Percentiles rank a stretch among this genome's conserved stretches.
These are phyloP conservation scores for Dryas iulia DNA, from an alignment of 1,140 invertebrate genomes.

Conservation along the genomic window DNA sequence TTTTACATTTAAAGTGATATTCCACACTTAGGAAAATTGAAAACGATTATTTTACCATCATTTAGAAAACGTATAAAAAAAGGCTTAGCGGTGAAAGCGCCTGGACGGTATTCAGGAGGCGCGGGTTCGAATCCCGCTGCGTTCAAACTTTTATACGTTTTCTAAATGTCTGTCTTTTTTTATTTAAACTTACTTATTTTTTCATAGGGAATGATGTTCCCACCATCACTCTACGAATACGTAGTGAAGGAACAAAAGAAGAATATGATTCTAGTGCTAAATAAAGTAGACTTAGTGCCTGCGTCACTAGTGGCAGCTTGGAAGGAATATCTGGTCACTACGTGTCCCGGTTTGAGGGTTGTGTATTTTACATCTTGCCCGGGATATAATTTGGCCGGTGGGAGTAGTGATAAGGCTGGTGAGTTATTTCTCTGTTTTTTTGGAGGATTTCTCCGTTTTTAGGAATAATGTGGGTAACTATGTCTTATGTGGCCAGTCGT, in stretches of 20 bases:
- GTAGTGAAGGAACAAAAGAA: conserved; percentile 88
- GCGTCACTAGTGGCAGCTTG: conserved; percentile 91
- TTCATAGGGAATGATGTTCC: conserved; percentile 89
- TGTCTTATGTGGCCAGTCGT: too few relatives aligned
- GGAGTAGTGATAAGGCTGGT: conserved; percentile 79
- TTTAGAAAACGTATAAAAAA: too few relatives aligned
- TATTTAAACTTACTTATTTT: background rate
- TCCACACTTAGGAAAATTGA: too few relatives aligned
- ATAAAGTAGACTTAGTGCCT: conserved; percentile 95
- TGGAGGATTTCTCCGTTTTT: too few relatives aligned
- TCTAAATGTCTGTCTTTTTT: too few relatives aligned
- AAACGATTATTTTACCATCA: too few relatives aligned
- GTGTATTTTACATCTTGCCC: conserved; percentile 93
- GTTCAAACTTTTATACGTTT: too few relatives aligned
- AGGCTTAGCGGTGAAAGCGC: too few relatives aligned
- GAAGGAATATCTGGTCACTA: conserved; percentile 88
- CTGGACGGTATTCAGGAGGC: too few relatives aligned
- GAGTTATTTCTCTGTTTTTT: conserved; percentile 24
- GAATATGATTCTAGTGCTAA: conserved; percentile 92
- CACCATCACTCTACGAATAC: conserved; percentile 92
- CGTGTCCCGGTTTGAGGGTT: conserved; percentile 88
- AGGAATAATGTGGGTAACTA: too few relatives aligned
- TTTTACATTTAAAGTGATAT: too few relatives aligned
- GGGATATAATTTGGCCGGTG: conserved; percentile 85
- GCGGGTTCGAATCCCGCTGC: too few relatives aligned